Evolutionary conservation across 2,113 vertebrate genomes (phyloP).

Genomic region (Nicator chloris): DNA sequence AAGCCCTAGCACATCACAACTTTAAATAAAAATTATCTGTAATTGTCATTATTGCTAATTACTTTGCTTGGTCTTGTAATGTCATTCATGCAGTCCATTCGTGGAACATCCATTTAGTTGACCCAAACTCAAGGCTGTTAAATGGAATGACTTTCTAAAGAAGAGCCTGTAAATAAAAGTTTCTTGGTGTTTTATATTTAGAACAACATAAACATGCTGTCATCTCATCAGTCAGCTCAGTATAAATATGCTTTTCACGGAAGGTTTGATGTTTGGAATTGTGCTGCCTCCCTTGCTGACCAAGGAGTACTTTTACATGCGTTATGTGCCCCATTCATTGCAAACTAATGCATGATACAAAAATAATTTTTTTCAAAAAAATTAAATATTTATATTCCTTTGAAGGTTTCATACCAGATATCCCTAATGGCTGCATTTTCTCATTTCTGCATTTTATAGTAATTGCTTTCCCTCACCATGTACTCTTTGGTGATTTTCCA

Average conservation of each 20-base stretch:
- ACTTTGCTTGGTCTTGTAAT: background rate
- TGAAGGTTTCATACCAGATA: conserved; percentile 29
- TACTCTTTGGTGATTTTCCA: conserved; percentile 51
- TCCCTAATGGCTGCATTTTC: conserved; percentile 32
- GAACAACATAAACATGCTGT: background rate
- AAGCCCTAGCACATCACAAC: background rate
- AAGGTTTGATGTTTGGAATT: background rate
- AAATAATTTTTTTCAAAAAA: background rate
- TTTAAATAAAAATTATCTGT: background rate
- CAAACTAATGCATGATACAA: conserved; percentile 14
- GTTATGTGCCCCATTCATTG: background rate
- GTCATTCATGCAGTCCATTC: background rate
- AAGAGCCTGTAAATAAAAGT: background rate
- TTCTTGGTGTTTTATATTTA: background rate
- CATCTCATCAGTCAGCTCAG: background rate
- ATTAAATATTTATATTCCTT: conserved; percentile 33
- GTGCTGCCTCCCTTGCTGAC: background rate
- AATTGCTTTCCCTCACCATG: conserved; percentile 28
- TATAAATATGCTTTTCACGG: background rate
- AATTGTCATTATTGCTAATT: background rate
- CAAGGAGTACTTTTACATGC: background rate
- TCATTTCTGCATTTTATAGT: background rate
- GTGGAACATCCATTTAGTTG: background rate
- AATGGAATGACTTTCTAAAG: background rate
- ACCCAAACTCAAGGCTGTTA: background rate